These are phyloP conservation scores for Limonius californicus DNA, from an alignment of 1,140 invertebrate species.

Conservation along the genomic window DNA sequence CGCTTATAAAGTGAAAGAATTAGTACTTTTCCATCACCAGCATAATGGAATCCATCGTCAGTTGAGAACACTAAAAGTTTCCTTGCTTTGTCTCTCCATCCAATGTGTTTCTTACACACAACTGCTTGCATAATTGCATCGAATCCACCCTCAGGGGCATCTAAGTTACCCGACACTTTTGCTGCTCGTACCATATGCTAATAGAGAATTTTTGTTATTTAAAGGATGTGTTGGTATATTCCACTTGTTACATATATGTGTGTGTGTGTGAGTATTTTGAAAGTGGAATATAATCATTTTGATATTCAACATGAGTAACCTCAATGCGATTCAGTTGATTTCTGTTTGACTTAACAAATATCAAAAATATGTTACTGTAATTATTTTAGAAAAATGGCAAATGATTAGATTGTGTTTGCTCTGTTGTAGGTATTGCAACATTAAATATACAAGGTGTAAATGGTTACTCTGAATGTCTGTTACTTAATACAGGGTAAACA, in stretches of 20 bases:
- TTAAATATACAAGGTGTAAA: too few species aligned
- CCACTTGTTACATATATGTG: too few species aligned
- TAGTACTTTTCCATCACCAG: conserved; percentile 63
- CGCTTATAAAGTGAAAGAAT: too few species aligned
- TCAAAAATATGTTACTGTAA: too few species aligned
- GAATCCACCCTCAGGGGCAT: conserved; percentile 72
- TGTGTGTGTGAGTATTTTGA: not conserved
- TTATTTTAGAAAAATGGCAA: too few species aligned
- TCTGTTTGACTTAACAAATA: too few species aligned
- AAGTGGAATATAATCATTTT: not conserved
- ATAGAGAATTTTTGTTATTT: not conserved
- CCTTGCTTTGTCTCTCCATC: conserved; percentile 59
- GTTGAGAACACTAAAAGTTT: conserved; percentile 61
- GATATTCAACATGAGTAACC: too few species aligned
- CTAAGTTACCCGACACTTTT: conserved; percentile 64
- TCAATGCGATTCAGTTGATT: too few species aligned
- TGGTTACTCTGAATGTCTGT: too few species aligned
- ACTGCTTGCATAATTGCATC: conserved; percentile 77
- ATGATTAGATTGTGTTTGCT: too few species aligned
- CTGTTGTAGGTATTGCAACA: too few species aligned
- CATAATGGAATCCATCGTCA: conserved; percentile 58
- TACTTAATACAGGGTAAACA: too few species aligned
- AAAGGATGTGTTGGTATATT: not conserved
- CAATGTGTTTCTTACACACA: conserved; percentile 59
- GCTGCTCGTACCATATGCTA: conserved; percentile 50